phyloP scores from a whole-genome alignment of 2,113 vertebrate genomes.

The Ptilonorhynchus violaceus region DNA sequence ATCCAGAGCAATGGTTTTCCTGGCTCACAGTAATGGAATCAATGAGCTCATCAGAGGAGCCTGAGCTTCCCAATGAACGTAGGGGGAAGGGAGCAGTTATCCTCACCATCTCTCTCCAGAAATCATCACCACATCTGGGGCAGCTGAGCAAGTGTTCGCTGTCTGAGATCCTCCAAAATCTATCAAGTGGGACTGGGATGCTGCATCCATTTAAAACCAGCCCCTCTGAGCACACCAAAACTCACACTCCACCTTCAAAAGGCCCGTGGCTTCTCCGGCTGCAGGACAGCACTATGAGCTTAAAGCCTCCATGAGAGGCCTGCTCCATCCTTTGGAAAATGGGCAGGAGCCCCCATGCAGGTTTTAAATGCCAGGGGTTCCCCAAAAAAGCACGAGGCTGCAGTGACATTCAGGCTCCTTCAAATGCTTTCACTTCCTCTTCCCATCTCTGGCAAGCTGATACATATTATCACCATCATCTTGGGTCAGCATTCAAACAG shows the following conservation, averaged over 20 bases:
- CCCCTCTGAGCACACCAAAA: neutral
- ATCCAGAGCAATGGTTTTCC: neutral
- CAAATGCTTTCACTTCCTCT: neutral
- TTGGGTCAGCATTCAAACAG: neutral
- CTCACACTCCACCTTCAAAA: neutral
- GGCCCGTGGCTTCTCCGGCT: neutral
- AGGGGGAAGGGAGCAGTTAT: neutral
- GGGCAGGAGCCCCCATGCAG: fast-evolving
- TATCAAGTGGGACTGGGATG: neutral
- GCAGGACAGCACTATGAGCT: neutral
- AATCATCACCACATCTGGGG: neutral
- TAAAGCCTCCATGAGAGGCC: fast-evolving
- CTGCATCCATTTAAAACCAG: neutral
- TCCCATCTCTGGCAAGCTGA: neutral
- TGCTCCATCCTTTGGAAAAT: neutral
- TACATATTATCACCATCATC: fast-evolving
- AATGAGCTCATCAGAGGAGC: neutral
- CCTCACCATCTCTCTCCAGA: neutral
- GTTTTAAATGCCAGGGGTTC: neutral
- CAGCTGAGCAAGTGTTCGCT: neutral
- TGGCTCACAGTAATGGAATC: neutral
- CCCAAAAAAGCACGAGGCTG: neutral
- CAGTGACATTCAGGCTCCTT: neutral
- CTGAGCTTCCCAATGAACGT: neutral
- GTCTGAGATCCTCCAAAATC: neutral